phyloP scores from a whole-genome alignment of 2,113 vertebrate species.

The Lanius ludovicianus region DNA sequence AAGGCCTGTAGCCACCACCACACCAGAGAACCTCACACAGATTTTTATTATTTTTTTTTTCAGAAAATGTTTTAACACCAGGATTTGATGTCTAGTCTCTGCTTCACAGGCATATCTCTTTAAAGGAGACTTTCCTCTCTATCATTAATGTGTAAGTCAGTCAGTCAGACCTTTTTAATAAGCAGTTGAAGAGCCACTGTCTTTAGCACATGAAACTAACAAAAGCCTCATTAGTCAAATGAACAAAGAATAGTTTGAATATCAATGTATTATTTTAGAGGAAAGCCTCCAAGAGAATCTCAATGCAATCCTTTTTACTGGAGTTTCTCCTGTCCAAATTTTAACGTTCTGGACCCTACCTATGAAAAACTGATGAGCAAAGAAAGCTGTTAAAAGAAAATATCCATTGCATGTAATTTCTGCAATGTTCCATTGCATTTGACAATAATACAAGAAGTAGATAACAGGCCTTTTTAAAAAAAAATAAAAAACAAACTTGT shows the following conservation, averaged over 20 bases:
- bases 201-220: slow-evolving; percentile 63
- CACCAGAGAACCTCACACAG: not conserved
- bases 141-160: slow-evolving; percentile 46
- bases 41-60: not conserved
- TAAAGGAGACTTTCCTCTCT: slow-evolving; percentile 40
- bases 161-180: slow-evolving; percentile 62
- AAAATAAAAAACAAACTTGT: not conserved
- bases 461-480: not conserved
- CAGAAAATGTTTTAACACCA: slow-evolving; percentile 43
- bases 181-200: slow-evolving; percentile 48
- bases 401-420: not conserved
- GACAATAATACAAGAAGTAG: not conserved
- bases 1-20: not conserved
- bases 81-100: slow-evolving; percentile 47
- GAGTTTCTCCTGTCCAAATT: slow-evolving; percentile 24
- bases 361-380: slow-evolving; percentile 48
- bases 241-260: slow-evolving; percentile 58
- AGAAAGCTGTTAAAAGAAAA: slow-evolving; percentile 36
- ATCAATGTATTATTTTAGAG: slow-evolving; percentile 52
- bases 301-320: not conserved
- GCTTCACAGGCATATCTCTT: slow-evolving; percentile 36
- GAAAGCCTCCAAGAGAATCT: slow-evolving; percentile 36
- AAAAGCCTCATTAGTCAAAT: slow-evolving; percentile 58
- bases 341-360: not conserved
- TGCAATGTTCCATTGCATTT: not conserved